Percentiles rank a stretch among this genome's conserved stretches.
phyloP scores from a whole-genome alignment of 2,888 invertebrate genomes.

The Halocaridina rubra region DNA sequence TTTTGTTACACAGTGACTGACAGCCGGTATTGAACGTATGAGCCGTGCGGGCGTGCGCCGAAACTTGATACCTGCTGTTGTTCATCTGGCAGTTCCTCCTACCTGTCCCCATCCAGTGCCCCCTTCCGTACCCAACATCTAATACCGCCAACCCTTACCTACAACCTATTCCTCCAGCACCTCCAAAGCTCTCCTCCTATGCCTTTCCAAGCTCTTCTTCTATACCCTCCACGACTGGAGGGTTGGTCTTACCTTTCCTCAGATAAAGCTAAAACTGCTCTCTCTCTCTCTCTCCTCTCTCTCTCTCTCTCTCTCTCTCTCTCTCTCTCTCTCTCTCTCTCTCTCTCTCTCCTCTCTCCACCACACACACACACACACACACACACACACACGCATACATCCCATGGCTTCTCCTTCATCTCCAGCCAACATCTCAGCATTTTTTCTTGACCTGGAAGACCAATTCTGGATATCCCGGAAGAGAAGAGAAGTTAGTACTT shows the following conservation, averaged over 20 bases:
- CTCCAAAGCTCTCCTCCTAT: background rate
- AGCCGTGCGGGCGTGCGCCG: conserved; percentile 50
- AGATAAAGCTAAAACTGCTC: background rate
- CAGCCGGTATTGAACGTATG: conserved; percentile 49
- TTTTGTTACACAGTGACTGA: conserved; percentile 53
- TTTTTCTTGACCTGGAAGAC: no score
- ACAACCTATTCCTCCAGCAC: background rate
- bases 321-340: background rate
- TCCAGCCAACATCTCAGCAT: no score
- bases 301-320: background rate
- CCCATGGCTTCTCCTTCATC: background rate
- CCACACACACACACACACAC: no score
- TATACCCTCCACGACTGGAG: background rate
- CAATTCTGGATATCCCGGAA: no score
- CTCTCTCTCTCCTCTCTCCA: no score
- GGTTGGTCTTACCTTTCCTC: background rate
- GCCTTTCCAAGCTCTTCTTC: background rate
- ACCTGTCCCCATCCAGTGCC: background rate
- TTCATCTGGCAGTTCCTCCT: conserved; percentile 33
- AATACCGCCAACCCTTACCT: background rate
- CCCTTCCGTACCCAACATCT: background rate
- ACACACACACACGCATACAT: no score
- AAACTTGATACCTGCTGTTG: conserved; percentile 35
- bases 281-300: background rate
- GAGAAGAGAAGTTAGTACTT: no score